Evolutionary conservation across 37 sponge, comb jelly and placozoan species (phyloP).

Genomic region (Aplysina aerophoba): DNA sequence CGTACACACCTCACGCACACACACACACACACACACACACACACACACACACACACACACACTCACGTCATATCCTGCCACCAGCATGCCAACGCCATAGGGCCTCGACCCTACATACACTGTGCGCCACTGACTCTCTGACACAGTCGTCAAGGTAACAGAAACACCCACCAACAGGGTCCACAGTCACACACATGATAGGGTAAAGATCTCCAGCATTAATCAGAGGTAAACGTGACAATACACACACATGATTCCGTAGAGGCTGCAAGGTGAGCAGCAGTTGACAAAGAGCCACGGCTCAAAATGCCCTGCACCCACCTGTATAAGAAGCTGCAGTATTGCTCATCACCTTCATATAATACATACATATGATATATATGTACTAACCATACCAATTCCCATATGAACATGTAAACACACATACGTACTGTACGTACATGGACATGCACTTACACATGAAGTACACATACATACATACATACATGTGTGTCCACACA

Average conservation of each 20-base stretch:
- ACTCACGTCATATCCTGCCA: conserved; percentile 96
- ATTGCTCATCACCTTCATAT: not conserved
- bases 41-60: not conserved
- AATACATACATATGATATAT: not conserved
- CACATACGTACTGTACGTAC: too few relatives aligned
- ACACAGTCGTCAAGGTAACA: conserved; percentile 39
- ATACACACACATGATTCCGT: conserved; percentile 2
- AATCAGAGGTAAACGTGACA: too few relatives aligned
- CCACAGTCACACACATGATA: not conserved
- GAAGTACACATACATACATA: too few relatives aligned
- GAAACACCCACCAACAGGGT: not conserved
- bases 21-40: conserved; percentile 17
- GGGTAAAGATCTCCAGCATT: too few relatives aligned
- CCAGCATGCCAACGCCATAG: conserved; percentile 96
- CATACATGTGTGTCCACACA: too few relatives aligned
- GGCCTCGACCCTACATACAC: conserved; percentile 87
- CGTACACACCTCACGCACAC: not conserved
- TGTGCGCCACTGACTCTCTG: conserved; percentile 85
- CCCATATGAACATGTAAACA: not conserved
- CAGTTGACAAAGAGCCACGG: too few relatives aligned
- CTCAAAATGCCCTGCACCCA: not conserved
- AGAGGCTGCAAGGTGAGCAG: not conserved
- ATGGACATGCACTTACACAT: too few relatives aligned
- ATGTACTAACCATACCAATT: not conserved
- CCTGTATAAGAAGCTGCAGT: not conserved